These are phyloP conservation scores for Gibbula magus DNA, from an alignment of 2,888 invertebrate genomes.

Conservation along the genomic window DNA sequence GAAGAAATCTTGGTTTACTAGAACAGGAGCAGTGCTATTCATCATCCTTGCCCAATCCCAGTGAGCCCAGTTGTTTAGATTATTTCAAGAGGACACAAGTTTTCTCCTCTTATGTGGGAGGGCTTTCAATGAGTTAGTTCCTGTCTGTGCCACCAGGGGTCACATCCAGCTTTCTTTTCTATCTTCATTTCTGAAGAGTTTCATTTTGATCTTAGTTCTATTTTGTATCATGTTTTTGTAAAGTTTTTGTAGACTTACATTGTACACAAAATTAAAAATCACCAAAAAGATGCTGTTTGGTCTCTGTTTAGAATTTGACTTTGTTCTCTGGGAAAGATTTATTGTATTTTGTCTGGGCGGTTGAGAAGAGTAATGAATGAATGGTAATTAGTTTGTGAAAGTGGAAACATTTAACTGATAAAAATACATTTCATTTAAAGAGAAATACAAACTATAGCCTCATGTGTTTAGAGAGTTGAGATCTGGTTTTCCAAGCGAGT, in stretches of 20 bases:
- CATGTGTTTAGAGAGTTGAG: not conserved
- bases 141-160: not conserved
- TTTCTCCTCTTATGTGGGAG: constrained; percentile 8
- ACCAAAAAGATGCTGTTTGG: not conserved
- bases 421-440: not conserved
- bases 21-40: not conserved
- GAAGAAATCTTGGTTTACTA: not conserved
- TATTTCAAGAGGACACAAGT: not conserved
- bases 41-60: not conserved
- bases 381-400: not conserved
- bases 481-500: too few relatives aligned
- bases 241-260: not conserved
- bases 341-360: not conserved
- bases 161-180: not conserved
- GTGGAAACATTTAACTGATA: not conserved
- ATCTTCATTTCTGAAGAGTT: not conserved
- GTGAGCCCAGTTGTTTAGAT: not conserved
- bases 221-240: constrained; percentile 8
- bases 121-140: constrained; percentile 5
- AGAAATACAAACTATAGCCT: not conserved
- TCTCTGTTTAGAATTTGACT: not conserved
- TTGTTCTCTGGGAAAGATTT: not conserved
- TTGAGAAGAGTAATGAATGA: not conserved
- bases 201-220: not conserved
- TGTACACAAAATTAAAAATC: not conserved